Percentiles rank a stretch among this genome's conserved stretches.
phyloP scores from a whole-genome alignment of 2,797 vertebrate species.

The Nothura maculosa region DNA sequence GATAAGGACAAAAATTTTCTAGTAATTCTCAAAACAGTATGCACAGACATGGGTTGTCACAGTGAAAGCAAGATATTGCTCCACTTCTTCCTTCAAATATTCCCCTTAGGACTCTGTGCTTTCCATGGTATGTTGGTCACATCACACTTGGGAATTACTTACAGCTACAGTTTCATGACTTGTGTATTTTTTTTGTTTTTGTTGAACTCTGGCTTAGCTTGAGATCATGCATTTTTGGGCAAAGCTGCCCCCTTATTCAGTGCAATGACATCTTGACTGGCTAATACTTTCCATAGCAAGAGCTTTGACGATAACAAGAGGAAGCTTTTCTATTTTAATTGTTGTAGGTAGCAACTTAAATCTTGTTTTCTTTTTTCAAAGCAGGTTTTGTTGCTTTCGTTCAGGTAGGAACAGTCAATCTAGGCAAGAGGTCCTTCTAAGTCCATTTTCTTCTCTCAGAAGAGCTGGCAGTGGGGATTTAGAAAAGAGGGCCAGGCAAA shows the following conservation, averaged over 20 bases:
- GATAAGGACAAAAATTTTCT: not conserved
- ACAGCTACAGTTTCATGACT: not conserved
- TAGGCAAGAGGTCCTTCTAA: not conserved
- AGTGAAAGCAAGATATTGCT: not conserved
- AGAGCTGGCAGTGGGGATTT: not conserved
- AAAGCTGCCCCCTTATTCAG: not conserved
- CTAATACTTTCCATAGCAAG: not conserved
- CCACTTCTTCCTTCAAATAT: not conserved
- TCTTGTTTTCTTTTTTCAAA: not conserved
- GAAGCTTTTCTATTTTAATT: not conserved
- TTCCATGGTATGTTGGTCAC: not conserved
- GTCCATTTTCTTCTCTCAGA: not conserved
- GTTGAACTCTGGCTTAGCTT: not conserved
- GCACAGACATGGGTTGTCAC: not conserved
- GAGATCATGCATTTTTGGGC: not conserved
- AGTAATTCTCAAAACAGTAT: not conserved
- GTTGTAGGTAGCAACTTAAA: slow-evolving; percentile 13
- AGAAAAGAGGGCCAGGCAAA: not conserved
- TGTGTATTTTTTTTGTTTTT: not conserved
- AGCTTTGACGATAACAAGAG: not conserved
- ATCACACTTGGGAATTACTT: not conserved
- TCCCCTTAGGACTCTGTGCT: not conserved
- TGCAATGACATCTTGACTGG: not conserved
- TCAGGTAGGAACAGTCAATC: not conserved
- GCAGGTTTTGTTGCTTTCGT: not conserved